Conservation (phyloP, 2,888 invertebrate genomes). For the Chaetogeoica ovagalla region DNA sequence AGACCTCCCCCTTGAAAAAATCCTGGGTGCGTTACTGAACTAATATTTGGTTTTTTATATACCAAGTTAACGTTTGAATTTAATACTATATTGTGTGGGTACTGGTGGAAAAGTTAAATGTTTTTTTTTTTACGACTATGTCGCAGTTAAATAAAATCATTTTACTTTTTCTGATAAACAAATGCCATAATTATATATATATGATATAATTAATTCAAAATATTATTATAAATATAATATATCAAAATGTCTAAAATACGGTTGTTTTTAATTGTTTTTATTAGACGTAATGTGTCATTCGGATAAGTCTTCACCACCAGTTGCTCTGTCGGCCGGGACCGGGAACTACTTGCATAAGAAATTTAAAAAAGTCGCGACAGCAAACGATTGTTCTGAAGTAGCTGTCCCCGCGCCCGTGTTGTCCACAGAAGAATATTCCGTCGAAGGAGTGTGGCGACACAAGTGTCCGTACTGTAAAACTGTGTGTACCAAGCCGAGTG, state of each 20-base stretch:
- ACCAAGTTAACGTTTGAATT: no score
- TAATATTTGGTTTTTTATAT: no score
- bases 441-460: slow-evolving; percentile 65
- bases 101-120: no score
- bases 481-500: slow-evolving; percentile 89
- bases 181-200: no score
- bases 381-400: slow-evolving; percentile 45
- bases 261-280: not conserved
- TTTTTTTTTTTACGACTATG: no score
- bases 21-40: no score
- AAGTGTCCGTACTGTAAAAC: slow-evolving; percentile 86
- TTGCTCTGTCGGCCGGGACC: slow-evolving; percentile 59
- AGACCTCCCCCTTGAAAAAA: no score
- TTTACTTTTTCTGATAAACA: no score
- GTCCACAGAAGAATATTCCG: slow-evolving; percentile 25
- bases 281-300: slow-evolving; percentile 43
- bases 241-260: not conserved
- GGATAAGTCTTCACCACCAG: slow-evolving; percentile 35
- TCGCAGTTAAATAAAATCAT: no score
- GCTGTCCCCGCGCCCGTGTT: slow-evolving; percentile 45
- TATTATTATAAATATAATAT: not conserved
- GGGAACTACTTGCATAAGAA: slow-evolving; percentile 86
- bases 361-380: slow-evolving; percentile 78
- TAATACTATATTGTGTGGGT: no score
- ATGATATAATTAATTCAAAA: no score